Base-by-base conservation (phyloP, 2,113 vertebrate species). In the Toxostoma redivivum region DNA sequence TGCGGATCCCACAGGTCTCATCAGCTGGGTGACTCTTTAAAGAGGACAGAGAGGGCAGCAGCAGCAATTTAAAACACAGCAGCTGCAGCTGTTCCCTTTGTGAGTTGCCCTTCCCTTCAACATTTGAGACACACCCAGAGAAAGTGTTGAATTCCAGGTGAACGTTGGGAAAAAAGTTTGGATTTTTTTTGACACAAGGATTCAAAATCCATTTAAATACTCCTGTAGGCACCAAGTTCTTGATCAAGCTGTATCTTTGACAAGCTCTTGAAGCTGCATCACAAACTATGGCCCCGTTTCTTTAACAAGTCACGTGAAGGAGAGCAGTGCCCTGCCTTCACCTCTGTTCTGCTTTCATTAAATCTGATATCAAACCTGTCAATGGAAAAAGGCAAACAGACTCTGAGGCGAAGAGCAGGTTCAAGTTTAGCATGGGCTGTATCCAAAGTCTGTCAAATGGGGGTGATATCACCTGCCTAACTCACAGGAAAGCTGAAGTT, bases 241-340 rank as follows among this genome's bases (percentile, higher is more conserved):
- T 94, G 65, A 76, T 97, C 88, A 95, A 86, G 82, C 88, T 10
- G 11, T 62, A 19, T 69, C 35, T 82, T 54, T 92, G 64, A 92
- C 72, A 89, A 69, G 45, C 23, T 40, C 40, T 21, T 25, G n/a
- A 37, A 65, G 24, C 42, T 71, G 15, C 20, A 42, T 57, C 25
- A 56, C 14, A 47, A 72, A 38, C 28, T 57, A 2, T 44, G 48
- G 19, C 18, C 81, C 28, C 21, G 5, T 38, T 53, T 61, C 48
- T 82, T 72, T 53, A 74, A 65, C 33, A 27, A 7, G 8, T 58
- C n/a, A 7, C 70, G 48, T 38, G 38, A 37, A 89, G 27, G 21
- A 57, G 4, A 65, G n/a, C 22, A 61, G 30, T 33, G 27, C 9
- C 14, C 79, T 78, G 21, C 35, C 60, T 84, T 86, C 44, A 33